phyloP scores from a whole-genome alignment of 2,113 vertebrate species.

The Macrotis lagotis region DNA sequence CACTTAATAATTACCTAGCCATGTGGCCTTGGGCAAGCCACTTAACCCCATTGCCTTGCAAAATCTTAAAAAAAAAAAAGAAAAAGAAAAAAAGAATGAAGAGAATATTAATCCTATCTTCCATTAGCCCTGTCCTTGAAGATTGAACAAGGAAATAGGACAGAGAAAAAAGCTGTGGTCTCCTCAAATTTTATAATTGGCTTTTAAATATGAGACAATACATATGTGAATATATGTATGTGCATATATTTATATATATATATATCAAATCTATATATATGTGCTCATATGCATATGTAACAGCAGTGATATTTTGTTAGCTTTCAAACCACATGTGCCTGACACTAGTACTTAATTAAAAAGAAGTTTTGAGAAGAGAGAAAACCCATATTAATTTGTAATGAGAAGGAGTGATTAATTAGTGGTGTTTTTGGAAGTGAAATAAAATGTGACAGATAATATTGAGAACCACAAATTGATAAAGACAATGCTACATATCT shows the following conservation, averaged over 20 bases:
- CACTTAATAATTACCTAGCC: too few species aligned
- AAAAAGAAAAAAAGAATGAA: too few species aligned
- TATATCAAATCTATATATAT: neutral
- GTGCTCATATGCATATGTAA: neutral
- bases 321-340: neutral
- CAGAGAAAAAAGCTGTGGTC: neutral
- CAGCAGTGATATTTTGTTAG: neutral
- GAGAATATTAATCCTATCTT: neutral
- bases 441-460: neutral
- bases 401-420: constrained; percentile 13
- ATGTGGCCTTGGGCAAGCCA: too few species aligned
- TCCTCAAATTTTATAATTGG: neutral
- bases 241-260: too few species aligned
- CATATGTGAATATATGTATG: neutral
- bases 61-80: too few species aligned
- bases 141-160: neutral
- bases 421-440: neutral
- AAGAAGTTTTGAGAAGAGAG: neutral
- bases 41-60: too few species aligned
- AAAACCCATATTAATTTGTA: neutral
- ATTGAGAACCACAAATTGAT: constrained; percentile 17
- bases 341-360: neutral
- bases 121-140: neutral
- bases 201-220: neutral
- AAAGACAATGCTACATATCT: neutral